Evolutionary conservation across 2,888 invertebrate species (phyloP).

Genomic region (Drosophila lacicola): DNA sequence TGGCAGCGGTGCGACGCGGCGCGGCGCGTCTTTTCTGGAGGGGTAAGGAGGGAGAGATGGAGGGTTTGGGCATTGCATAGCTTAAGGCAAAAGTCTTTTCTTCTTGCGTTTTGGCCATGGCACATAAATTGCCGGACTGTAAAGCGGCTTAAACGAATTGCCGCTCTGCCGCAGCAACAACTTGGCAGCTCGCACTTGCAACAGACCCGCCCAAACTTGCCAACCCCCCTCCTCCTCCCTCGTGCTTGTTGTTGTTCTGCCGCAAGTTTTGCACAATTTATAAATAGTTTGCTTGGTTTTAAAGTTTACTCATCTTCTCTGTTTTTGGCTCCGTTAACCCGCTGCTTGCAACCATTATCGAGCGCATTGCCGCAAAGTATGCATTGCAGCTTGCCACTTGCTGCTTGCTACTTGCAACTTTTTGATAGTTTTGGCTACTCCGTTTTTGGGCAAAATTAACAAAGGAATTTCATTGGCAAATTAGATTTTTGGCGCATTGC

Average conservation of each 20-base stretch:
- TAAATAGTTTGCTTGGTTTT: constrained; percentile 74
- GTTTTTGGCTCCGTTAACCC: background rate
- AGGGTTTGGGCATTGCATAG: constrained; percentile 53
- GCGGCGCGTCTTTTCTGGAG: background rate
- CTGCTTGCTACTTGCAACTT: constrained; percentile 42
- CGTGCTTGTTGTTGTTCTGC: constrained; percentile 35
- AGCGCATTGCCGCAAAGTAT: constrained; percentile 67
- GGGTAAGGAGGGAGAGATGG: background rate
- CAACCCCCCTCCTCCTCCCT: background rate
- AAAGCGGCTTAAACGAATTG: constrained; percentile 79
- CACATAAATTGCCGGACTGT: constrained; percentile 76
- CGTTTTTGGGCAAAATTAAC: constrained; percentile 55
- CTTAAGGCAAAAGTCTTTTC: constrained; percentile 61
- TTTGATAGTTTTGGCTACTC: constrained; percentile 45
- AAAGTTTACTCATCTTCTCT: constrained; percentile 61
- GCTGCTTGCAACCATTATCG: constrained; percentile 60
- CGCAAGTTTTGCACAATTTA: constrained; percentile 75
- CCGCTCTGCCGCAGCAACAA: constrained; percentile 69
- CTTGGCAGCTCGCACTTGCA: constrained; percentile 65
- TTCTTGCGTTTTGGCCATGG: constrained; percentile 49
- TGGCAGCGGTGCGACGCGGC: constrained; percentile 32
- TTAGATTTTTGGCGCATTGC: constrained; percentile 74
- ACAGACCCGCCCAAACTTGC: background rate
- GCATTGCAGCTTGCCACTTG: constrained; percentile 44
- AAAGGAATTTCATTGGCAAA: constrained; percentile 77